A percentile compares a stretch with the other conserved stretches of the same genome.
Conservation (phyloP, 2,113 vertebrate species). For the Cairina moschata region DNA sequence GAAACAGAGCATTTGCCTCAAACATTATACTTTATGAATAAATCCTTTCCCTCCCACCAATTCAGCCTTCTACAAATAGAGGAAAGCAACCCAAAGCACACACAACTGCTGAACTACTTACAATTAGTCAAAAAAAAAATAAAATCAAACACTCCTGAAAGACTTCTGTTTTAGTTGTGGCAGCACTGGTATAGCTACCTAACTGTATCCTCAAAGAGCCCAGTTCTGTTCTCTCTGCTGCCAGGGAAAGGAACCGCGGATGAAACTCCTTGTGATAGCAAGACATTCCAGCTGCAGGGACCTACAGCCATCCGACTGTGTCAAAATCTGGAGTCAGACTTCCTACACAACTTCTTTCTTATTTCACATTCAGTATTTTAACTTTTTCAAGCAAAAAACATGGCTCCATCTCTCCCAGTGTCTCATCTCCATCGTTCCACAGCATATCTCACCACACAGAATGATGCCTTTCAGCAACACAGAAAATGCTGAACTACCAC, state of each 20-base stretch:
- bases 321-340: background rate
- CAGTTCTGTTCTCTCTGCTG: background rate
- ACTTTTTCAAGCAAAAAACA: background rate
- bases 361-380: background rate
- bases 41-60: slow-evolving; percentile 8
- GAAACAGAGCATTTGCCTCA: slow-evolving; percentile 12
- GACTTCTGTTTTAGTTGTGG: background rate
- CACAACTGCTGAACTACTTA: background rate
- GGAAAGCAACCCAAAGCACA: background rate
- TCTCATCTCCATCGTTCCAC: background rate
- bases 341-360: background rate
- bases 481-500: background rate
- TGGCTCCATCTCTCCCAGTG: fast-evolving
- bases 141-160: background rate
- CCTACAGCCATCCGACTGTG: background rate
- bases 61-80: slow-evolving; percentile 12
- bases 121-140: background rate
- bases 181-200: background rate
- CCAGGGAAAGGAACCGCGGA: background rate
- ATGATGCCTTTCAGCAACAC: background rate
- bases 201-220: background rate
- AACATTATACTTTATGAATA: background rate
- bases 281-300: background rate
- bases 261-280: background rate
- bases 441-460: fast-evolving